These are phyloP conservation scores for Cygnus buccinator DNA, from an alignment of 2,113 vertebrate genomes.

Conservation along the genomic window DNA sequence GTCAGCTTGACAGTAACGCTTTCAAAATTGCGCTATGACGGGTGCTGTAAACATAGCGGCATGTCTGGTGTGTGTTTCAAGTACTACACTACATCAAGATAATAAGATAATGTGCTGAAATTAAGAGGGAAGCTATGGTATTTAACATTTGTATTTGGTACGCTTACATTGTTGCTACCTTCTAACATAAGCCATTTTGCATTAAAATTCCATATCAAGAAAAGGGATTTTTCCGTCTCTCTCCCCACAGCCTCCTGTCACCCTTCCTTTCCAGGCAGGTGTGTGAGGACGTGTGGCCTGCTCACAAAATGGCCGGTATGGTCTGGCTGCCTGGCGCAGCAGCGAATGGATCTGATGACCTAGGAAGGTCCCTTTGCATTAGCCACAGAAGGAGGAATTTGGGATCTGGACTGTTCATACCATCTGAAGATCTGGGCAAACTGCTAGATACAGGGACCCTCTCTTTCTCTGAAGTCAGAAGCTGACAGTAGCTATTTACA, in stretches of 20 bases:
- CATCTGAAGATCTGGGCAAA: neutral
- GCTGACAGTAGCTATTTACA: neutral
- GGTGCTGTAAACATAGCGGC: neutral
- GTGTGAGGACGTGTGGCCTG: neutral
- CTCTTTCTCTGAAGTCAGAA: neutral
- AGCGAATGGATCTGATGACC: neutral
- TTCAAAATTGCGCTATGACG: neutral
- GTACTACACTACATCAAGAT: neutral
- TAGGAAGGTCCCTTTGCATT: neutral
- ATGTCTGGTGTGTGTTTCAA: neutral
- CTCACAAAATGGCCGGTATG: neutral
- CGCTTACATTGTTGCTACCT: rapidly evolving
- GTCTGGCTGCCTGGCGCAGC: neutral
- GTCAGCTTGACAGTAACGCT: slow-evolving; percentile 1
- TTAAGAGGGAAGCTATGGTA: neutral
- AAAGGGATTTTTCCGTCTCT: neutral
- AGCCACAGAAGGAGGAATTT: neutral
- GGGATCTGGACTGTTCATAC: neutral
- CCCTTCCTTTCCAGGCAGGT: neutral
- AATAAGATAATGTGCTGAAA: neutral
- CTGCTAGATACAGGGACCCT: neutral
- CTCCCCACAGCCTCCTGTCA: neutral
- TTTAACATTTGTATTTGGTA: neutral
- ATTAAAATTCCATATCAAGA: neutral
- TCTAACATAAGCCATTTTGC: neutral